Base-by-base conservation (phyloP, 2,113 vertebrate genomes). In the Cyanoramphus novaezelandiae region DNA sequence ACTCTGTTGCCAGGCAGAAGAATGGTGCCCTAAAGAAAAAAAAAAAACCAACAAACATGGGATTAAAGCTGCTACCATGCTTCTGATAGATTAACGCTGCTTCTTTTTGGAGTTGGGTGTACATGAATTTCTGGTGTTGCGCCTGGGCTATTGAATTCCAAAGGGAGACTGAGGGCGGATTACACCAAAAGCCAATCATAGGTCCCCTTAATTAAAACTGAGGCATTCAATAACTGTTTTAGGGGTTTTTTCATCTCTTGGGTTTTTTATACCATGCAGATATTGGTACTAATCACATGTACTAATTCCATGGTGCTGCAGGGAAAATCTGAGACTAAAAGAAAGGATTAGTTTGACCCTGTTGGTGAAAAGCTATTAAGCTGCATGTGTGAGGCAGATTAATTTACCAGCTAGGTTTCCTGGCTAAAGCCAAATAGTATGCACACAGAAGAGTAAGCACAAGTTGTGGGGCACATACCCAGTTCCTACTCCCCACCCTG, bases 1-100 rank as follows among this genome's bases (percentile, higher is more conserved):
- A 99, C 99, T 98, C 98, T 99, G 98, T 99, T 99, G 96, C 99
- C 99, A 86, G 99, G 99, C 88, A 99, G 97, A 93, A 98, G 98
- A 98, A 99, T 99, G 82, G 98, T 82, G 84, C 99, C 99, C 99
- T 99, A 96, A 83, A 96, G 67, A 55, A 92, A 90, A 76, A 92
- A 89, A 92, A 89, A 76, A 74, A 2, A 53, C 65, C 9, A 81
- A 85, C 6, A 72, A 82, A 75, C 13, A 90, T 4, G 10, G 39
- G n/a, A 86, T 94, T 93, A 93, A 74, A 92, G 79, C 11, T 76
- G 11, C 29, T 90, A 15, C 33, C 20, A 17, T 1, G 4, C 17
- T 93, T 90, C 57, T 63, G 31, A 70, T 0, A 70, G 39, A 70
- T 33, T 53, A 70, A 39, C 1, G 2, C 19, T 50, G 0, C 77